Base-by-base conservation (phyloP, 2,888 invertebrate species). In the Eupithecia insigniata region DNA sequence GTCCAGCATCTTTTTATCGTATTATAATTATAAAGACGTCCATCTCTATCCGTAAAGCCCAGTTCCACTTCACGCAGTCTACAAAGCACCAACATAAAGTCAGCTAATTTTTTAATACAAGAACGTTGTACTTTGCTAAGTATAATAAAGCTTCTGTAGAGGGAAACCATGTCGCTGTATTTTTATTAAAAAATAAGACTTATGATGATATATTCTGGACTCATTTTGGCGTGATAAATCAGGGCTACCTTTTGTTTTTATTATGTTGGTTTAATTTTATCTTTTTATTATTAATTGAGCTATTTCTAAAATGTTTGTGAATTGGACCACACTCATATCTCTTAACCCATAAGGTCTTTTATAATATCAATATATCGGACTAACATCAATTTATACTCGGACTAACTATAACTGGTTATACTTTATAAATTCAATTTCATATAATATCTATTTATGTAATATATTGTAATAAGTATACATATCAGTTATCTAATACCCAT, bases 151-250 rank as follows among this genome's bases (percentile, higher is more conserved):
- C 75, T 75, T 74, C 66, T 67, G 78, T 80, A 79, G 69, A 79
- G 79, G 66, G 69, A 78, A 79, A 72, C 76, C 78, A 60, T 79
- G 80, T 80, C 80, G 72, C 71, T 73, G 72, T 71, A 70, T 74
- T 75, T 75, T 74, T 71, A 74, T 55, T 71, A 74, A 74, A 74
- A 74, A n/a, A 70, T 12, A 65, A 43, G 66, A 68, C 28, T 74
- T 68, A 74, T 74, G 66, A 71, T 66, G 68, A 66, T 66, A 71
- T 70, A 71, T 69, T 71, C 68, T 66, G 12, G 51, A 34, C 69
- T 71, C 67, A 71, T 71, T 74, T 67, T 64, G 66, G 36, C 28
- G 55, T 28, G 22, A 43, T 71, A 69, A 74, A 74, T 73, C 67
- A 67, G 12, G 51, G 46, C 58, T 34, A 34, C 58, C 36, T 46